Base-by-base conservation (phyloP, 1,140 invertebrate species). In the Hermatobates lingyangjiaoensis region DNA sequence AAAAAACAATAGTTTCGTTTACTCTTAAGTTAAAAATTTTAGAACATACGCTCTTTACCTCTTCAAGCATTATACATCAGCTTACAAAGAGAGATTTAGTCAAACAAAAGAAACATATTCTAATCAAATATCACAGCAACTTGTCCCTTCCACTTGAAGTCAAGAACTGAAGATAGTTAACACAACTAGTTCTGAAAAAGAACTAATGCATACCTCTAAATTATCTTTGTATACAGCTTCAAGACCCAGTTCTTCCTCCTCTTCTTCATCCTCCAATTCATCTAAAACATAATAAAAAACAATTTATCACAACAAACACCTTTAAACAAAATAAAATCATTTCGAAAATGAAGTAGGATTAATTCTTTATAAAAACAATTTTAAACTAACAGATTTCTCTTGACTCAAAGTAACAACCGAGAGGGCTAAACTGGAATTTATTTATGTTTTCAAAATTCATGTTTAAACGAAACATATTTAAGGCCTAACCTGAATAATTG, bases 201-300 rank as follows among this genome's bases (percentile, higher is more conserved):
- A 53, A 44, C 14, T 27, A 39, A 39, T 38, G 52, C 62, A 64
- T 62, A 72, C 74, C 66, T 77, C 79, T 47, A 83, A 62, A 63
- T 80, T 73, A 50, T 80, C 74, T 63, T 80, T 79, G 65, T 86
- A 82, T 45, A 87, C 74, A 56, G 77, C 72, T 60, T 71, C 74
- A 51, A 85, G 70, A 56, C 76, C 79, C 53, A 83, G 68, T 58
- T 77, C 74, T 47, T 72, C 73, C 46, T 79, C 78, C 38, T 78
- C 75, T 30, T 76, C 79, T 57, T 82, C 80, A 50, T 79, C 80
- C 50, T 75, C 78, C 14, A 62, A 58, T 51, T 62, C 62, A 34
- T 51, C 63, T 53, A 67, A 65, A 51, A 50, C 62, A 45, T 61
- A 55, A 44, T 50, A 56, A 45, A 55, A 51, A 48, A 51, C 44